phyloP scores from a whole-genome alignment of 2,888 invertebrate genomes.

The Machimus atricapillus region DNA sequence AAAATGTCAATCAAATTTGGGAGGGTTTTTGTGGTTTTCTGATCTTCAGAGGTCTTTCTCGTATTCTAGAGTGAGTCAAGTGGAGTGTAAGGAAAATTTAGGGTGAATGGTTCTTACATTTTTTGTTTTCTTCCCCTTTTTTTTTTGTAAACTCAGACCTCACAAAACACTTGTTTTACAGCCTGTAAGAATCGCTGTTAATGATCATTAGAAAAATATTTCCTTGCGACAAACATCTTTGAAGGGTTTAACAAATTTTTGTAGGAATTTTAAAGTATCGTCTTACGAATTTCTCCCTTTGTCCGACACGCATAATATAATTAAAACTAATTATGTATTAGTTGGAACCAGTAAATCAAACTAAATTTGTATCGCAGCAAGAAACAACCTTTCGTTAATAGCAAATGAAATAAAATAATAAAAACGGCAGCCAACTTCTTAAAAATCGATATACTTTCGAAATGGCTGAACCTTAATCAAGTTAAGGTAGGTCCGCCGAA shows the following conservation, averaged over 20 bases:
- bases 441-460: neutral
- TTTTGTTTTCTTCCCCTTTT: neutral
- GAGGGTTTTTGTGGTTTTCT: neutral
- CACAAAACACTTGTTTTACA: neutral
- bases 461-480: neutral
- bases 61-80: neutral
- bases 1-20: constrained; percentile 32
- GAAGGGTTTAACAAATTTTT: neutral
- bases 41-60: neutral
- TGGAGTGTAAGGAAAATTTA: neutral
- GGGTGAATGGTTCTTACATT: neutral
- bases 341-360: neutral
- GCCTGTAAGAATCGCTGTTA: neutral
- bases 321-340: neutral
- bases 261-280: neutral
- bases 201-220: neutral
- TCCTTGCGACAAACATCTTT: neutral
- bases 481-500: neutral
- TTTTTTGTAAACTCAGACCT: neutral
- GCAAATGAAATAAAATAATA: neutral
- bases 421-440: neutral
- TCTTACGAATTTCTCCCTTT: neutral
- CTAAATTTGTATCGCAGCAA: neutral
- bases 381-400: neutral
- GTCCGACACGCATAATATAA: neutral